These are phyloP conservation scores for Dynastes hyllus DNA, from an alignment of 2,888 invertebrate species.

Conservation along the genomic window DNA sequence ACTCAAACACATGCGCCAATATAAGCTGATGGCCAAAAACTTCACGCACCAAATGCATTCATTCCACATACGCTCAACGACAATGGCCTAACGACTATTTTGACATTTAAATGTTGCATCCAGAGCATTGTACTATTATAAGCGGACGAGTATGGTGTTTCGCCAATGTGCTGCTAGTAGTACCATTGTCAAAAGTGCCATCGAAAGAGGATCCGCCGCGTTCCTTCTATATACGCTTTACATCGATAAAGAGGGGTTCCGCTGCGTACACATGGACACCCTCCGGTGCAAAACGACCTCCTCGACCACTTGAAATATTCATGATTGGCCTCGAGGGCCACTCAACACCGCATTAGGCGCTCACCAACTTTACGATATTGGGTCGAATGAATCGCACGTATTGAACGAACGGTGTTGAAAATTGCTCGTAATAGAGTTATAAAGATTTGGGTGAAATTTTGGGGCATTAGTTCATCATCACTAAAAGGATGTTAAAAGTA, in stretches of 20 bases:
- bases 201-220: too few relatives aligned
- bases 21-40: too few relatives aligned
- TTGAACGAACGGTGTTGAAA: constrained; percentile 32
- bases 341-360: constrained; percentile 52
- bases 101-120: constrained; percentile 61
- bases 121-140: not conserved
- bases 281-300: constrained; percentile 60
- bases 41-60: not conserved
- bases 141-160: not conserved
- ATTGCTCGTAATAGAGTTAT: constrained; percentile 49
- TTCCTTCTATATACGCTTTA: too few relatives aligned
- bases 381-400: constrained; percentile 36
- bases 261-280: constrained; percentile 54
- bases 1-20: too few relatives aligned
- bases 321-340: constrained; percentile 62
- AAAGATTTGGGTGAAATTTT: not conserved
- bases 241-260: too few relatives aligned
- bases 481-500: not conserved
- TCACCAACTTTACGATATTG: constrained; percentile 15
- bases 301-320: constrained; percentile 55
- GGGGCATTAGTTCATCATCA: too few relatives aligned
- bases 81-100: constrained; percentile 59
- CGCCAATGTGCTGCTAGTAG: not conserved
- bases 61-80: not conserved
- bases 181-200: constrained; percentile 2